Evolutionary conservation across 1,140 invertebrate species (phyloP).

Genomic region (Sesamia nonagrioides): DNA sequence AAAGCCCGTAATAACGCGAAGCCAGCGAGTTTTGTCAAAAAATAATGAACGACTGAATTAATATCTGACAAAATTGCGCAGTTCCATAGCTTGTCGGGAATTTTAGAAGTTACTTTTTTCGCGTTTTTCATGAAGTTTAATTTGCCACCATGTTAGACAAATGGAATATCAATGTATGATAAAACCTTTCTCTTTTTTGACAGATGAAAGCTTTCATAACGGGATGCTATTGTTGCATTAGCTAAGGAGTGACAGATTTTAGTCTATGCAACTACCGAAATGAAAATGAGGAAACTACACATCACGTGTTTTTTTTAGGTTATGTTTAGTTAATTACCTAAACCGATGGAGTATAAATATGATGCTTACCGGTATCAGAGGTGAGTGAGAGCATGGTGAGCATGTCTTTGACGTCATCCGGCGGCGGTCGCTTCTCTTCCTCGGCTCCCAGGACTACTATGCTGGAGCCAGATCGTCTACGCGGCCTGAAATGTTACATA

Average conservation of each 20-base stretch:
- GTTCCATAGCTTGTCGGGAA: not conserved
- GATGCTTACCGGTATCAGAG: constrained; percentile 89
- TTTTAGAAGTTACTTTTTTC: constrained; percentile 1
- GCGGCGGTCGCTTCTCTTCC: constrained; percentile 82
- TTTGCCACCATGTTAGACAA: constrained; percentile 14
- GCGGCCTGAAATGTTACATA: constrained; percentile 87
- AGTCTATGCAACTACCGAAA: not conserved
- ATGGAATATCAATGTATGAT: constrained; percentile 34
- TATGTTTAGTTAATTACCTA: too few relatives aligned
- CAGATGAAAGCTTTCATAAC: not conserved
- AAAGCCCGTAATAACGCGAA: constrained; percentile 18
- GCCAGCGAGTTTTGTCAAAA: constrained; percentile 14
- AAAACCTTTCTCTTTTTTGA: constrained; percentile 8
- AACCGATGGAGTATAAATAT: not conserved
- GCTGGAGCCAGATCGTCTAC: constrained; percentile 90
- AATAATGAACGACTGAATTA: constrained; percentile 36
- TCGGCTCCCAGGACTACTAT: constrained; percentile 91
- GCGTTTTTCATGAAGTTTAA: constrained; percentile 34
- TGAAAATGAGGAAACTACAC: not conserved
- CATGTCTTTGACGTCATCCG: constrained; percentile 89
- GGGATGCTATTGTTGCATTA: not conserved
- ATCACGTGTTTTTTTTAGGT: too few relatives aligned
- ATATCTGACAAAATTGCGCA: constrained; percentile 30
- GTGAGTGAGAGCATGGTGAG: constrained; percentile 91
- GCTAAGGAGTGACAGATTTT: not conserved